phyloP scores from a whole-genome alignment of 2,113 vertebrate species.

The Pitta sordida region DNA sequence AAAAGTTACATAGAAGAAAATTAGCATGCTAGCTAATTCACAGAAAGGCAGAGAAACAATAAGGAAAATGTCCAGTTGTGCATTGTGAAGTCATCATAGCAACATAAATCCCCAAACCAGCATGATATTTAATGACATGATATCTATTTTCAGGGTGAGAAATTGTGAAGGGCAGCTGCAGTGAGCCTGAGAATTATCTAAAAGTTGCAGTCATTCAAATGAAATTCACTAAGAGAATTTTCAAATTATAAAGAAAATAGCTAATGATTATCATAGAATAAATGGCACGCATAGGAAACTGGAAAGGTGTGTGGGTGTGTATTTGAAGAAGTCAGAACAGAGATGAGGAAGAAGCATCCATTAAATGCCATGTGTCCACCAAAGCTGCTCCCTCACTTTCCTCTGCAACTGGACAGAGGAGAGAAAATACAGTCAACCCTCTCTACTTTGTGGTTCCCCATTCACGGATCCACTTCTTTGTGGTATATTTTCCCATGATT shows the following conservation, averaged over 20 bases:
- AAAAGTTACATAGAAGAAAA: not conserved
- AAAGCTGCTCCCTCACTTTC: not conserved
- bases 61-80: not conserved
- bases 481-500: no score
- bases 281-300: not conserved
- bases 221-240: not conserved
- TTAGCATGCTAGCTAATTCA: not conserved
- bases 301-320: rapidly evolving
- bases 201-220: not conserved
- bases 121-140: not conserved
- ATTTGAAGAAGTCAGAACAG: not conserved
- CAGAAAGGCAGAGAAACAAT: not conserved
- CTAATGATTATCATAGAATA: not conserved
- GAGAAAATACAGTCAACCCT: no score
- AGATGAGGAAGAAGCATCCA: not conserved
- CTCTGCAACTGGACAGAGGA: not conserved
- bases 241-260: not conserved
- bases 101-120: not conserved
- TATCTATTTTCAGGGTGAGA: not conserved
- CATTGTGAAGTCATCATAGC: not conserved
- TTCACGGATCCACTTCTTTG: no score
- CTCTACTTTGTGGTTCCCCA: no score
- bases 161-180: not conserved
- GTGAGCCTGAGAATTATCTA: not conserved
- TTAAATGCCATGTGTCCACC: not conserved